These are phyloP conservation scores for Augiades crinisus DNA, from an alignment of 2,888 invertebrate species.

Conservation along the genomic window DNA sequence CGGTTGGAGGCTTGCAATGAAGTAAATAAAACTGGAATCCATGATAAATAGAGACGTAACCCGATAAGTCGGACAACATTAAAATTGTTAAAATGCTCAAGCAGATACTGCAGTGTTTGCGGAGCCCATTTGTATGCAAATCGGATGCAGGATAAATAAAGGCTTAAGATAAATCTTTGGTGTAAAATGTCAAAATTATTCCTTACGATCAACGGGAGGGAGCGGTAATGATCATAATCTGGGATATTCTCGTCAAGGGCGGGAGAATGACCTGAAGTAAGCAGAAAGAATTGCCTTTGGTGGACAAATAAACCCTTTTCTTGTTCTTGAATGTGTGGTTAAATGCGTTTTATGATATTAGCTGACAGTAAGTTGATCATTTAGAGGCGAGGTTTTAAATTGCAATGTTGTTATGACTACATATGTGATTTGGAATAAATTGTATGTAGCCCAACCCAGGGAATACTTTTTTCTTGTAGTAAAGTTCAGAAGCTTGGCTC, in stretches of 20 bases:
- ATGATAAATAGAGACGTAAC: background rate
- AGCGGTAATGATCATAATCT: slow-evolving; percentile 13
- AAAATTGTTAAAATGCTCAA: slow-evolving; percentile 10
- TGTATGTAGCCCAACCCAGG: too few relatives aligned
- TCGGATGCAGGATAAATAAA: slow-evolving; percentile 6
- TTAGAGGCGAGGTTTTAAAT: too few relatives aligned
- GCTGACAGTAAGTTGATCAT: too few relatives aligned
- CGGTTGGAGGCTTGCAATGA: background rate
- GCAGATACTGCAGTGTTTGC: background rate
- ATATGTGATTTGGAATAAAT: too few relatives aligned
- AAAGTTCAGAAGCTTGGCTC: too few relatives aligned
- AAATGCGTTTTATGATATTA: too few relatives aligned
- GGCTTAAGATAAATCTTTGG: slow-evolving; percentile 13
- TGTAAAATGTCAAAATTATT: slow-evolving; percentile 22
- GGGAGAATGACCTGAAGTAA: slow-evolving; percentile 10
- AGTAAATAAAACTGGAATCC: background rate
- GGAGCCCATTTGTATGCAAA: slow-evolving; percentile 22
- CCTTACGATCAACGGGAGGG: slow-evolving; percentile 6
- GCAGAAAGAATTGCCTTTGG: background rate
- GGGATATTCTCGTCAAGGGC: slow-evolving; percentile 20
- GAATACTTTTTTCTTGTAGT: too few relatives aligned
- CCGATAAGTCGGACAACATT: slow-evolving; percentile 6
- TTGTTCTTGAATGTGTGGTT: too few relatives aligned
- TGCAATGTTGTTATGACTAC: too few relatives aligned
- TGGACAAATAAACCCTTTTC: slow-evolving; percentile 2